A percentile compares a stretch with the other conserved stretches of the same genome.
These are phyloP conservation scores for Rhinella marina DNA, from an alignment of 2,797 vertebrate species.

Conservation along the genomic window DNA sequence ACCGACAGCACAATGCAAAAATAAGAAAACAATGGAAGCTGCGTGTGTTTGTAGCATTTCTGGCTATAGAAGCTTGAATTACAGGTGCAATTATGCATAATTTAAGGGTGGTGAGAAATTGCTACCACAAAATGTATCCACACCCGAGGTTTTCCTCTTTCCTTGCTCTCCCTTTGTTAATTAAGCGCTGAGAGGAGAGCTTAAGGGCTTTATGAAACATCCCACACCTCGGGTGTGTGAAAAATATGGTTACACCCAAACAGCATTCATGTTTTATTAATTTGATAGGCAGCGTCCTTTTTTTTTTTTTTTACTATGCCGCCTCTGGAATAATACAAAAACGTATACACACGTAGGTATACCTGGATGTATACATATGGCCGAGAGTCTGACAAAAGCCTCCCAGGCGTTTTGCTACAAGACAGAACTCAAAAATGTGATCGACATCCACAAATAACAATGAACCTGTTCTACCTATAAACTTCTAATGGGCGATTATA, in stretches of 20 bases:
- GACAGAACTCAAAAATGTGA: not conserved
- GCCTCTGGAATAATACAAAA: conserved; percentile 13
- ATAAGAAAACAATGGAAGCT: conserved; percentile 10
- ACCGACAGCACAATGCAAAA: conserved; percentile 4
- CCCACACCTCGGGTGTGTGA: conserved; percentile 61
- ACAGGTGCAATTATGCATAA: conserved; percentile 57
- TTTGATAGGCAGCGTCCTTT: not conserved
- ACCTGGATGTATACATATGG: not conserved
- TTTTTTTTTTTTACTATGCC: conserved; percentile 12
- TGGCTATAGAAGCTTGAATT: conserved; percentile 46
- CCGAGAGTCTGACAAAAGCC: conserved; percentile 6
- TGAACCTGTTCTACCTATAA: conserved; percentile 16
- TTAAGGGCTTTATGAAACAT: conserved; percentile 61
- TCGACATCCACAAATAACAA: not conserved
- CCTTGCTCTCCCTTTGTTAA: conserved; percentile 44
- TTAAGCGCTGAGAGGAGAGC: conserved; percentile 58
- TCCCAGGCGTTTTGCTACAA: not conserved
- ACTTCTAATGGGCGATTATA: not conserved
- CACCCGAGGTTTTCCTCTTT: conserved; percentile 48
- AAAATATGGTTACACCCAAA: conserved; percentile 60
- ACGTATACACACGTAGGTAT: not conserved
- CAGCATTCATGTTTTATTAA: conserved; percentile 52
- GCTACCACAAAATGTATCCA: conserved; percentile 45
- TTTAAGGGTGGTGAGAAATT: conserved; percentile 58
- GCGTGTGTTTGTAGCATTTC: conserved; percentile 41